A percentile compares a stretch with the other conserved stretches of the same genome.
phyloP scores from a whole-genome alignment of 2,888 invertebrate genomes.

The Panopea generosa region DNA sequence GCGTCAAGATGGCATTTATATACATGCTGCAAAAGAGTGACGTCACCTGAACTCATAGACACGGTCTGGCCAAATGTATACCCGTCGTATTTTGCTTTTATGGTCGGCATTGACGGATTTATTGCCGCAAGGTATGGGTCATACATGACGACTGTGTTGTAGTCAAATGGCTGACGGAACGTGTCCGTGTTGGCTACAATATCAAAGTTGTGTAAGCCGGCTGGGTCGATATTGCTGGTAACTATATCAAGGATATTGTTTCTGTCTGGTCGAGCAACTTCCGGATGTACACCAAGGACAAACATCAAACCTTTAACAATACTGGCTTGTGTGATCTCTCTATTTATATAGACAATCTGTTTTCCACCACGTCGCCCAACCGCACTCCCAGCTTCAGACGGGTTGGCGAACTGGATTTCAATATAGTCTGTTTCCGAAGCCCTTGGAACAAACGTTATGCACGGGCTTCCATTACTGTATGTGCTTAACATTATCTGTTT shows the following conservation, averaged over 20 bases:
- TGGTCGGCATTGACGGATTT: constrained; percentile 55
- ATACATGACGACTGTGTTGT: constrained; percentile 61
- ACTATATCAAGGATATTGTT: constrained; percentile 51
- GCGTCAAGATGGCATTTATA: constrained; percentile 58
- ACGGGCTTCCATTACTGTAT: constrained; percentile 46
- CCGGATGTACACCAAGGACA: constrained; percentile 52
- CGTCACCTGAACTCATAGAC: constrained; percentile 59
- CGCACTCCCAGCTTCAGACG: constrained; percentile 18
- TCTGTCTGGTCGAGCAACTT: constrained; percentile 58
- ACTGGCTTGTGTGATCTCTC: constrained; percentile 51
- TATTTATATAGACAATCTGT: constrained; percentile 47
- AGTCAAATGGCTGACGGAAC: constrained; percentile 57
- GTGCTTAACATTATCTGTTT: constrained; percentile 58
- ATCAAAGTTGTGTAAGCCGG: constrained; percentile 12
- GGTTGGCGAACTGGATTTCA: constrained; percentile 48
- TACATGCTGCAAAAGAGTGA: constrained; percentile 54
- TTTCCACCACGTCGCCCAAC: constrained; percentile 54
- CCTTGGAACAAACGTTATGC: constrained; percentile 55
- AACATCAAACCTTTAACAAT: constrained; percentile 57
- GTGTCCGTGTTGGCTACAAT: constrained; percentile 33
- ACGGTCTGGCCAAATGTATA: constrained; percentile 56
- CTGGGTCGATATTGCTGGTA: constrained; percentile 48
- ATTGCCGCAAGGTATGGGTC: constrained; percentile 58
- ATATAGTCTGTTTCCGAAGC: constrained; percentile 52
- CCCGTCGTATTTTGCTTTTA: constrained; percentile 55